These are phyloP conservation scores for Patagioenas fasciata DNA, from an alignment of 2,113 vertebrate genomes.

Conservation along the genomic window DNA sequence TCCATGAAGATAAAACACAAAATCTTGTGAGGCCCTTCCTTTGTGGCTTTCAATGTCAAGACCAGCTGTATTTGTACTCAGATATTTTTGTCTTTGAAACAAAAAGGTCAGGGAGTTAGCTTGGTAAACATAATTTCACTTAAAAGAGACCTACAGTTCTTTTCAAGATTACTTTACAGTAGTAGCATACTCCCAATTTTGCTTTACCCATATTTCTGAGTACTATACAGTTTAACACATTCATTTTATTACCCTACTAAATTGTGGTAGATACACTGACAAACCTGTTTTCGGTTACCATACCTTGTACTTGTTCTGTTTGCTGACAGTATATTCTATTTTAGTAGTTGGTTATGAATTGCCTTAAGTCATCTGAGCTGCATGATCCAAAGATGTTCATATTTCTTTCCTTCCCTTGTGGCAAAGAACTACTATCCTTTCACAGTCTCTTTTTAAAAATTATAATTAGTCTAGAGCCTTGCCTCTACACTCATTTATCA, in stretches of 20 bases:
- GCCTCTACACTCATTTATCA: conserved; percentile 32
- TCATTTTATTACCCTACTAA: conserved; percentile 58
- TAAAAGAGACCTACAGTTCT: conserved; percentile 8
- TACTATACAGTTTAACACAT: conserved; percentile 38
- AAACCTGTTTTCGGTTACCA: conserved; percentile 23
- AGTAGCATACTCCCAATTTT: background rate
- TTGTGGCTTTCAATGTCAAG: background rate
- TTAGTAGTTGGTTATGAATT: conserved; percentile 64
- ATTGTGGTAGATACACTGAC: conserved; percentile 50
- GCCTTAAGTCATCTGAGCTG: conserved; percentile 50
- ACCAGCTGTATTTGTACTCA: background rate
- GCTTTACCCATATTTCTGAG: conserved; percentile 55
- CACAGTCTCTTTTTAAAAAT: conserved; percentile 7
- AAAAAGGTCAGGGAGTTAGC: background rate
- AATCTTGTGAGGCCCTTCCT: background rate
- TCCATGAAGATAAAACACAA: background rate
- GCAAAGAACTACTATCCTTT: conserved; percentile 37
- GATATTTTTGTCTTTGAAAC: background rate
- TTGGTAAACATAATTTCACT: conserved; percentile 1
- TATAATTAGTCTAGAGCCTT: conserved; percentile 54
- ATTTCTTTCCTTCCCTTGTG: conserved; percentile 37
- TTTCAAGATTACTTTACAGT: conserved; percentile 3
- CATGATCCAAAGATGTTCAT: conserved; percentile 47
- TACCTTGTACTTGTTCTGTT: conserved; percentile 42
- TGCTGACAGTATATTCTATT: conserved; percentile 62